Evolutionary conservation across 2,888 invertebrate genomes (phyloP), one percentile per base, ranked within the genome.

Genomic region (Pristionchus fissidentatus): DNA sequence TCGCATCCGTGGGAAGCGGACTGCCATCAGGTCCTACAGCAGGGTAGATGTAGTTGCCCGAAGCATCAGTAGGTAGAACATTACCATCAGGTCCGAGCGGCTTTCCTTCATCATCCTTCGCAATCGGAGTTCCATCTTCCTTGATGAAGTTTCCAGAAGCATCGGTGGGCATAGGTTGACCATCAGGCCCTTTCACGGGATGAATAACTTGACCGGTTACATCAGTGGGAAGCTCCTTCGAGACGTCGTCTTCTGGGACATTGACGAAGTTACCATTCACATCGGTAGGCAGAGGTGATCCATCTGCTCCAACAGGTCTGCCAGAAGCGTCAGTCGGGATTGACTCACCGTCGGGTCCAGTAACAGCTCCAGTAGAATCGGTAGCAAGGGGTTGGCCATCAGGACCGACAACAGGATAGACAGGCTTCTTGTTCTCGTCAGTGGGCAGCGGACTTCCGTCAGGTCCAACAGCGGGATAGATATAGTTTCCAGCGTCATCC

Each of bases 31-130:
- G 86, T 83, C 90, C 89, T 29, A 91, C 85, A 8, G 86, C 86
- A 78, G 89, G 91, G 82, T 91, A 91, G 13, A 91, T 81, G 86
- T 87, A 91, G 29, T 89, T 87, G 19, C 89, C 89, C 22, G 90
- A 84, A 5, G 86, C 85, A 84, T 91, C 89, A 49, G 87, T 87
- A 32, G 85, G 83, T 38, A 91, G 80, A n/a, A 83, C 77, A 1
- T 87, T 80, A 2, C 19, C 38, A 8, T 10, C 38, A 8, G 73
- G 73, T 70, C 26, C 38, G 10, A 26, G 38, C n/a, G 90, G 90
- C 22, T 77, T 70, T 22, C 73, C 62, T 60, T n/a, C 19, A 60
- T 15, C 19, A 26, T 60, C n/a, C n/a, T 60, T 60, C 8, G 8
- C 62, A 26, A 60, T 60, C 8, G 62, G 19, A 15, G 19, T 60